These are phyloP conservation scores for Toxonevra muliebris DNA, from an alignment of 2,888 invertebrate species.

Conservation along the genomic window DNA sequence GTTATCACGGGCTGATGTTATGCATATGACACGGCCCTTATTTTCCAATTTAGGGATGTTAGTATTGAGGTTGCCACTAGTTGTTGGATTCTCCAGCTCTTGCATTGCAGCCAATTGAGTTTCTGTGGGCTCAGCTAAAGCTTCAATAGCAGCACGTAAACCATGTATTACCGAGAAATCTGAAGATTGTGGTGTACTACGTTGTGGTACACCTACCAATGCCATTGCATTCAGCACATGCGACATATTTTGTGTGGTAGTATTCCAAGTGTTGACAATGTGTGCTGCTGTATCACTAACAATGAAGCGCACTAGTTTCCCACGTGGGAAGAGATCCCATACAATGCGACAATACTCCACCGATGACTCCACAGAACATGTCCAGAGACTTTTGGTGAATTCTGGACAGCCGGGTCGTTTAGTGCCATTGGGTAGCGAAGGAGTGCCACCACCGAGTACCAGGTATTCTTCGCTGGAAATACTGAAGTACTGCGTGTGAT, in stretches of 20 bases:
- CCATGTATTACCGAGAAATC: constrained; percentile 83
- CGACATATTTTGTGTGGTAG: constrained; percentile 83
- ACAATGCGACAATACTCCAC: constrained; percentile 96
- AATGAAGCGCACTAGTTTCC: constrained; percentile 86
- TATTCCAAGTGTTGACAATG: constrained; percentile 85
- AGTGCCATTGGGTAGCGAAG: constrained; percentile 67
- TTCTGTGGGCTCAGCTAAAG: constrained; percentile 83
- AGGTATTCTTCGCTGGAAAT: constrained; percentile 67
- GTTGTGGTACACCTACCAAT: constrained; percentile 80
- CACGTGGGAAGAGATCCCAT: constrained; percentile 95
- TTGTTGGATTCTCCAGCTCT: constrained; percentile 36
- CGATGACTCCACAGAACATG: constrained; percentile 92
- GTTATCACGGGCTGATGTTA: constrained; percentile 89
- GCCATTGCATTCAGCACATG: constrained; percentile 88
- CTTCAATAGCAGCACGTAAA: constrained; percentile 85
- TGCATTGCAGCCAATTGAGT: constrained; percentile 69
- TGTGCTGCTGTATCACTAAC: constrained; percentile 88
- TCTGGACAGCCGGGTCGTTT: constrained; percentile 67
- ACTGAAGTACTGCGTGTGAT: constrained; percentile 92
- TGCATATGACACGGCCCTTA: constrained; percentile 85
- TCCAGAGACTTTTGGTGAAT: constrained; percentile 94
- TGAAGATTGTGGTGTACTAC: constrained; percentile 66
- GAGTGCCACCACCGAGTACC: constrained; percentile 26
- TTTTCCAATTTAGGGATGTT: constrained; percentile 48
- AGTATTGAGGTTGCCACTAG: constrained; percentile 51